Evolutionary conservation across 2,888 invertebrate genomes (phyloP).

Genomic region (Pheosia tremula): DNA sequence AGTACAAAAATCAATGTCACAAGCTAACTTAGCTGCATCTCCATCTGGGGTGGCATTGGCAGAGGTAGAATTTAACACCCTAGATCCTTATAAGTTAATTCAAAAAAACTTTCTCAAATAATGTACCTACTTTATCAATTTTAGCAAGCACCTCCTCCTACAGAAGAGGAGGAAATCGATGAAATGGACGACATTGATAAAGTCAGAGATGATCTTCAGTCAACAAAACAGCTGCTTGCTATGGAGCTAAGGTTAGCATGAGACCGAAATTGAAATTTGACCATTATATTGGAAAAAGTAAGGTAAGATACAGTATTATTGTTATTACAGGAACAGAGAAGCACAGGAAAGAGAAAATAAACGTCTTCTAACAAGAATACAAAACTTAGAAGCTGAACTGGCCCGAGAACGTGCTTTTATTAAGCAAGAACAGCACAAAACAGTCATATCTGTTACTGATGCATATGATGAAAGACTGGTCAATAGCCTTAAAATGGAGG

Average conservation of each 20-base stretch:
- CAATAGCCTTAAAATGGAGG: constrained; percentile 89
- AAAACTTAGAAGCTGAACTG: constrained; percentile 92
- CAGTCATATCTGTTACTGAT: constrained; percentile 81
- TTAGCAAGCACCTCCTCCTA: constrained; percentile 49
- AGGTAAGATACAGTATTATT: background rate
- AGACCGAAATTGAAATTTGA: background rate
- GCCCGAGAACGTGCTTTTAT: constrained; percentile 87
- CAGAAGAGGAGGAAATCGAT: constrained; percentile 89
- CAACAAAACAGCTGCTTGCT: constrained; percentile 95
- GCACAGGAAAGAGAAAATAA: constrained; percentile 94
- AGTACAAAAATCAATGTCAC: constrained; percentile 92
- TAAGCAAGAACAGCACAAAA: constrained; percentile 80
- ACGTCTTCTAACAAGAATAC: constrained; percentile 90
- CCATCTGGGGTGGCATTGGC: constrained; percentile 71
- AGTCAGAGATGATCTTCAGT: constrained; percentile 95
- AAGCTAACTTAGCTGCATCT: constrained; percentile 83
- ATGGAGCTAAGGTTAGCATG: constrained; percentile 87
- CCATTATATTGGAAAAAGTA: background rate
- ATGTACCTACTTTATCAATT: constrained; percentile 11
- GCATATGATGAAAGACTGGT: constrained; percentile 87
- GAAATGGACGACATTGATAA: constrained; percentile 97
- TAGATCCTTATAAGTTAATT: too few relatives aligned
- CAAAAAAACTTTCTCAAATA: background rate
- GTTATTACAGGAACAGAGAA: constrained; percentile 89
- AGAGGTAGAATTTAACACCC: constrained; percentile 48